Conservation (phyloP, 2,113 vertebrate genomes). For the Gallinago paraguaiae region DNA sequence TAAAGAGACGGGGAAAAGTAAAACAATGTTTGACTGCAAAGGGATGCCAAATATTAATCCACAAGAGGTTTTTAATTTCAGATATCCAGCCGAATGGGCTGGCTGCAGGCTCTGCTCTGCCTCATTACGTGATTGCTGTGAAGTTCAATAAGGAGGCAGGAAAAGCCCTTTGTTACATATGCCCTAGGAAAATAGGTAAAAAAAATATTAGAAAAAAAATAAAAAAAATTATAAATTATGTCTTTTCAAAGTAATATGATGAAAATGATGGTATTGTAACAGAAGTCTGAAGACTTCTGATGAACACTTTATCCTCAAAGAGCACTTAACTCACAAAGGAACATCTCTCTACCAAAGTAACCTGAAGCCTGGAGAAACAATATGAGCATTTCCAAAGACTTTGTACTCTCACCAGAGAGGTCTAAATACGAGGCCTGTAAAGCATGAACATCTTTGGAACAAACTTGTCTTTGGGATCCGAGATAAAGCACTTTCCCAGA, state of each 20-base stretch:
- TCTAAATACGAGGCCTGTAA: constrained; percentile 2
- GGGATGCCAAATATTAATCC: background rate
- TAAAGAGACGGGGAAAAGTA: background rate
- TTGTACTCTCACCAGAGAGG: constrained; percentile 1
- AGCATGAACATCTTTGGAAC: constrained; percentile 40
- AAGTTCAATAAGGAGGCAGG: background rate
- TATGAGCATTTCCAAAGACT: background rate
- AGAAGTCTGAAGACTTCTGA: constrained; percentile 15
- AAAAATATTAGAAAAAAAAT: background rate
- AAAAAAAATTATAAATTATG: background rate
- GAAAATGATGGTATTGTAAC: background rate
- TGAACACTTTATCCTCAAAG: constrained; percentile 50
- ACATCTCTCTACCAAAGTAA: background rate
- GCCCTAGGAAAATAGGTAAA: background rate
- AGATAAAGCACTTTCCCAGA: constrained; percentile 37
- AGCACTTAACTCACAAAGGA: constrained; percentile 35
- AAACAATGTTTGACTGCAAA: background rate
- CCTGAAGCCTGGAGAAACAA: constrained; percentile 22
- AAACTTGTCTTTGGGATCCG: constrained; percentile 51
- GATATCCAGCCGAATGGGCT: background rate
- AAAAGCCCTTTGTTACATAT: background rate
- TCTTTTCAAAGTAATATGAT: constrained; percentile 1
- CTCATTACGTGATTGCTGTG: background rate
- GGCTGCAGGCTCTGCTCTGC: background rate
- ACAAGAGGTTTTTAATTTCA: constrained; percentile 1